phyloP scores from a whole-genome alignment of 2,797 vertebrate species.

The Acridotheres tristis region DNA sequence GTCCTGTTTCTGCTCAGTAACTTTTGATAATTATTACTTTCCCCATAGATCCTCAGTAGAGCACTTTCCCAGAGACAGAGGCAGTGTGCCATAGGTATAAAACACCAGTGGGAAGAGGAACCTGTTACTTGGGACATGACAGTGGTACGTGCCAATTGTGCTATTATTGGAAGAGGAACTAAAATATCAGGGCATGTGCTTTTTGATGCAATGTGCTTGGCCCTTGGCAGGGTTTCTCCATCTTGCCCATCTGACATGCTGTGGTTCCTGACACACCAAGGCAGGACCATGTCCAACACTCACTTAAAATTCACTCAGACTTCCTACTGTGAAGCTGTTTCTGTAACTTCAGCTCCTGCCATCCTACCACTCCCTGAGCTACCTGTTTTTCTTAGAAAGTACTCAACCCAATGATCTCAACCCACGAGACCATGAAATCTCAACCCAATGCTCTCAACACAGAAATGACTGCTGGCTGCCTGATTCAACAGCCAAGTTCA shows the following conservation, averaged over 20 bases:
- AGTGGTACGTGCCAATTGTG: neutral
- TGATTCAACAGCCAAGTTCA: neutral
- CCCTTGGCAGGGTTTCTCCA: neutral
- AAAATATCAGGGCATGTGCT: neutral
- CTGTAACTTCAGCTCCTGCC: neutral
- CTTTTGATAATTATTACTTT: neutral
- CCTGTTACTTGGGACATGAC: neutral
- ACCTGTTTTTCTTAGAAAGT: neutral
- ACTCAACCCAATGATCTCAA: neutral
- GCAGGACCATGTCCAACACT: neutral
- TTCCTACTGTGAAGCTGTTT: neutral
- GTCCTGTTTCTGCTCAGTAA: neutral
- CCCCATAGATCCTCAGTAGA: neutral
- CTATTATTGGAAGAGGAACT: neutral
- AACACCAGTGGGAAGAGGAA: neutral
- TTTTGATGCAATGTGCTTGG: neutral
- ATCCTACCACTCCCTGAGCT: neutral
- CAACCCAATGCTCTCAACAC: neutral
- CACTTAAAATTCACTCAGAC: neutral
- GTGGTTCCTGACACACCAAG: neutral
- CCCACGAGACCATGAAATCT: neutral
- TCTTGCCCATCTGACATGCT: neutral
- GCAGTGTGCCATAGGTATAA: neutral
- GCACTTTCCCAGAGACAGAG: neutral
- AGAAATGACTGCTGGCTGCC: neutral